These are phyloP conservation scores for Mythimna ferrago DNA, from an alignment of 2,888 invertebrate species.

Conservation along the genomic window DNA sequence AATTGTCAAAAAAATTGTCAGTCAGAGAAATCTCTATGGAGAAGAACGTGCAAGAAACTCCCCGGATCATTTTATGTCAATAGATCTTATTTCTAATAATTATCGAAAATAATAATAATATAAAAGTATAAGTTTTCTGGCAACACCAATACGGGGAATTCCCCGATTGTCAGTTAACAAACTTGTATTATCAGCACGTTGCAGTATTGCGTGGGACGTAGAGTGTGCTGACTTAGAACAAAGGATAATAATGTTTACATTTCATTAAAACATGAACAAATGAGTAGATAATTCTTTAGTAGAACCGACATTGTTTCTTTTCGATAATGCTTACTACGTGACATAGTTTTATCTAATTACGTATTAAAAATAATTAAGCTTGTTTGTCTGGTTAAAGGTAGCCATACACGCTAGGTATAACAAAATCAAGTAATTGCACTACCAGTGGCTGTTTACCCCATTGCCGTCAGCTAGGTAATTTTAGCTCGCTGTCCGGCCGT, in stretches of 20 bases:
- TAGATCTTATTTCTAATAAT: no score
- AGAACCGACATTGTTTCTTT: slow-evolving; percentile 23
- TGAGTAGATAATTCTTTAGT: slow-evolving; percentile 7
- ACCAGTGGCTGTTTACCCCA: no score
- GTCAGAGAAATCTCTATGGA: no score
- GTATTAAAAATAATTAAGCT: not conserved
- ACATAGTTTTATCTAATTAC: not conserved
- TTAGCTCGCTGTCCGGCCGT: no score
- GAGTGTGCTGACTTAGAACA: slow-evolving; percentile 30
- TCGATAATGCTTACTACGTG: not conserved
- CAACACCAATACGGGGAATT: slow-evolving; percentile 37
- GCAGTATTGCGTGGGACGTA: slow-evolving; percentile 23
- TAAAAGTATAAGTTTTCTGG: slow-evolving; percentile 10
- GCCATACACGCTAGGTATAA: no score
- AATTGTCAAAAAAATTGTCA: no score
- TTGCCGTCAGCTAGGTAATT: no score
- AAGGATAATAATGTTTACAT: slow-evolving; percentile 21
- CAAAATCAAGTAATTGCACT: no score
- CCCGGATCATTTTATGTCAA: no score
- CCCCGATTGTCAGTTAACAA: slow-evolving; percentile 1
- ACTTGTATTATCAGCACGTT: slow-evolving; percentile 42
- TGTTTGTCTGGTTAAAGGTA: no score
- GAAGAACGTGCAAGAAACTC: no score
- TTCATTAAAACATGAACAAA: not conserved
- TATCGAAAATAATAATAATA: not conserved